phyloP scores from a whole-genome alignment of 2,113 vertebrate genomes.

The Apaloderma vittatum region DNA sequence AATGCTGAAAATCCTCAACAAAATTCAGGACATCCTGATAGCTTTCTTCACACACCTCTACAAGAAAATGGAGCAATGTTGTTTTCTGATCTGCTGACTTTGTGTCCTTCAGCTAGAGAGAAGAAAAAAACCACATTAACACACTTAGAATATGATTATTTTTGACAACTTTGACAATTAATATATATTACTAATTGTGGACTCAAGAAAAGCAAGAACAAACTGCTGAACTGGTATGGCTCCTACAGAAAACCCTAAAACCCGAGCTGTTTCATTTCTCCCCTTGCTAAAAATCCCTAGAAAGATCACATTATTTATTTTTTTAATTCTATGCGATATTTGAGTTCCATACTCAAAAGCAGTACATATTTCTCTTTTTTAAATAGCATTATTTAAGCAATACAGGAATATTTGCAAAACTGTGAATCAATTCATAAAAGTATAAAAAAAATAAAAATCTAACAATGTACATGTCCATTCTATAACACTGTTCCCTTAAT shows the following conservation, averaged over 20 bases:
- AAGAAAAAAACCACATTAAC: background rate
- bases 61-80: slow-evolving; percentile 94
- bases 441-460: background rate
- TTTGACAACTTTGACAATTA: background rate
- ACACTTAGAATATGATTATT: background rate
- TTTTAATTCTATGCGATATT: background rate
- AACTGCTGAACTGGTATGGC: background rate
- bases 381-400: background rate
- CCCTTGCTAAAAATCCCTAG: background rate
- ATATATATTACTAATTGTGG: background rate
- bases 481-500: background rate
- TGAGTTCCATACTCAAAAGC: background rate
- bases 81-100: slow-evolving; percentile 94
- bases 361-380: background rate
- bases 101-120: slow-evolving; percentile 90
- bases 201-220: background rate
- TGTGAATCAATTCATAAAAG: background rate
- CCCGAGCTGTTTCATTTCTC: background rate
- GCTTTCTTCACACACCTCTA: slow-evolving; percentile 91
- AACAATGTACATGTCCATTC: background rate
- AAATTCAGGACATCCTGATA: slow-evolving; percentile 89
- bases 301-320: background rate
- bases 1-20: slow-evolving; percentile 89
- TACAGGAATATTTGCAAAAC: background rate
- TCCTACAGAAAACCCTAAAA: background rate